These are phyloP conservation scores for Coccyzus lansbergi DNA, from an alignment of 2,797 vertebrate genomes.

Conservation along the genomic window DNA sequence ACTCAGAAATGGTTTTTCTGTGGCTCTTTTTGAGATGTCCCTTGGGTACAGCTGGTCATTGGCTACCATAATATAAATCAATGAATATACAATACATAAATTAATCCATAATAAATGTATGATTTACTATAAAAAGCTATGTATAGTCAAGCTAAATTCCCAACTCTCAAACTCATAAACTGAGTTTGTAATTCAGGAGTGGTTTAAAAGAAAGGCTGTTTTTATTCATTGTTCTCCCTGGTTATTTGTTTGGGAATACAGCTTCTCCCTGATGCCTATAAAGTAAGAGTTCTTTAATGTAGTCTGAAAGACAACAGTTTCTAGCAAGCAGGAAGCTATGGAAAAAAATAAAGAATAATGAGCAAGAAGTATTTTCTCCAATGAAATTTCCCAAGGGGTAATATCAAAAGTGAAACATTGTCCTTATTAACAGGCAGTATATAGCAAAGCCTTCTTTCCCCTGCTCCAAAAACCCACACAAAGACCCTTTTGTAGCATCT, in stretches of 20 bases:
- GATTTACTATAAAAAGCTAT: background rate
- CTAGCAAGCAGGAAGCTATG: background rate
- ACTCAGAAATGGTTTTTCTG: background rate
- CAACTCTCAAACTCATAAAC: conserved; percentile 23
- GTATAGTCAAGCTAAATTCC: background rate
- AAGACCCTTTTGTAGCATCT: conserved; percentile 16
- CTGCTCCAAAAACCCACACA: background rate
- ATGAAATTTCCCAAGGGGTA: conserved; percentile 23
- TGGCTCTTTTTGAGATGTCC: background rate
- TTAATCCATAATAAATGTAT: conserved; percentile 9
- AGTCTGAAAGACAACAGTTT: conserved; percentile 32
- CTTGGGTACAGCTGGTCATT: background rate
- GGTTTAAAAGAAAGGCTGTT: conserved; percentile 3
- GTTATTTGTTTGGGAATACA: conserved; percentile 57
- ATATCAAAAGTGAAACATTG: conserved; percentile 34
- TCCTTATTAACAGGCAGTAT: conserved; percentile 41
- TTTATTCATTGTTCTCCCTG: conserved; percentile 36
- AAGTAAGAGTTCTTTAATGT: conserved; percentile 39
- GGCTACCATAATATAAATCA: background rate
- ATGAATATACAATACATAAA: background rate
- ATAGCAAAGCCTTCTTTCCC: background rate
- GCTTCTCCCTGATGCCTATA: conserved; percentile 17
- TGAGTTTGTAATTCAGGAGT: conserved; percentile 25
- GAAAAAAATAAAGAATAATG: conserved; percentile 46
- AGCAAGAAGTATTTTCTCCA: conserved; percentile 26